Percentiles rank a stretch among this genome's conserved stretches.
Evolutionary conservation across 1,140 invertebrate species (phyloP).

Genomic region (Choristoneura fumiferana): DNA sequence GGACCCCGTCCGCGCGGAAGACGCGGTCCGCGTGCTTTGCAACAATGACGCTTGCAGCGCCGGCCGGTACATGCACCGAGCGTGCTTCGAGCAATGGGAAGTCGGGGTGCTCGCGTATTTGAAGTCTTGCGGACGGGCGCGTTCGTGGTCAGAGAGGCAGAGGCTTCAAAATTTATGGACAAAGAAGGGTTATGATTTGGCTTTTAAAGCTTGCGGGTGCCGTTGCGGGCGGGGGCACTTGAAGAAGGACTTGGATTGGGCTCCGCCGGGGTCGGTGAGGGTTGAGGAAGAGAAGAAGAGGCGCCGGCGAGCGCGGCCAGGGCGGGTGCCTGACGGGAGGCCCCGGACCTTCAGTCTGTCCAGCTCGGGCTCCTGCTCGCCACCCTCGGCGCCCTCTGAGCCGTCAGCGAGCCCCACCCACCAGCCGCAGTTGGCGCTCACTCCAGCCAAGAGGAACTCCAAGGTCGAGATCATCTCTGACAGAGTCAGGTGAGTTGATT

Average conservation of each 20-base stretch:
- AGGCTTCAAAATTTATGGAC: conserved; percentile 97
- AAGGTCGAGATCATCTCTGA: conserved; percentile 91
- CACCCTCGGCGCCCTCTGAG: conserved; percentile 68
- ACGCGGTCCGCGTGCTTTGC: conserved; percentile 93
- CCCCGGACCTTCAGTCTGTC: conserved; percentile 85
- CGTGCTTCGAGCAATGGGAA: conserved; percentile 97
- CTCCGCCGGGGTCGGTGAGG: conserved; percentile 80
- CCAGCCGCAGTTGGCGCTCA: conserved; percentile 66
- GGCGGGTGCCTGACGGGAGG: conserved; percentile 83
- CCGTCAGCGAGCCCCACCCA: conserved; percentile 74
- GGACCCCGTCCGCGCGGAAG: conserved; percentile 82
- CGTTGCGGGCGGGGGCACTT: conserved; percentile 93
- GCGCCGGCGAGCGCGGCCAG: conserved; percentile 81
- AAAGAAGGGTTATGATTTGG: conserved; percentile 97
- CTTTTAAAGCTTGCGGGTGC: conserved; percentile 93
- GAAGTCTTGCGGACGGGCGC: conserved; percentile 92
- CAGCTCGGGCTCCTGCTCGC: conserved; percentile 79
- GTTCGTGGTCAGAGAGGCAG: conserved; percentile 96
- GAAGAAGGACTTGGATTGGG: conserved; percentile 96
- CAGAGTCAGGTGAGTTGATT: conserved; percentile 83
- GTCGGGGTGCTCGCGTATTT: conserved; percentile 91
- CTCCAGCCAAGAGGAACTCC: conserved; percentile 84
- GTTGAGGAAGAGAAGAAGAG: conserved; percentile 87
- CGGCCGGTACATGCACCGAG: conserved; percentile 95
- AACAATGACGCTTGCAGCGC: conserved; percentile 94